Base-by-base conservation (phyloP, 2,113 vertebrate genomes). In the Coturnix japonica region DNA sequence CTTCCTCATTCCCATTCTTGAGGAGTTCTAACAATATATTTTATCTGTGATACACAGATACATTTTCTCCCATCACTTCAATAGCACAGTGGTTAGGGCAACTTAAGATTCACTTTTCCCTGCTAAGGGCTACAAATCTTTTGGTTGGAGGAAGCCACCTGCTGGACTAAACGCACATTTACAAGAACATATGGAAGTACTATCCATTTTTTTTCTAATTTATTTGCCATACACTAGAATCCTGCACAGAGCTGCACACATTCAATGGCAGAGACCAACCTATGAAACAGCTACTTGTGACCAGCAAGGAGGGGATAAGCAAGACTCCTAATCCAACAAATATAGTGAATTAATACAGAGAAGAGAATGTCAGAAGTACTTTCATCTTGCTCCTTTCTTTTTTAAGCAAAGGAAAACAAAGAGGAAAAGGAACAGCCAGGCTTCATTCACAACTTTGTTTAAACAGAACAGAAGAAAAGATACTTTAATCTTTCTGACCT, bases 121-220 rank as follows among this genome's bases (percentile, higher is more conserved):
- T 75, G 35, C 44, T 65, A 49, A 78, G 6, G 44, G 41, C 59
- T 78, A 26, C 54, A 90, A 86, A 85, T 43, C 26, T 31, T 79
- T 72, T 51, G 46, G 54, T 9, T 66, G 26, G 19, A 90, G 86
- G 81, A 76, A 95, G 94, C 94, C 90, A 95, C 17, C 92, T 95
- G 64, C 89, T 95, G 93, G 92, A 91, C 73, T 79, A 59, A 92
- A 79, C 25, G 70, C 1, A 33, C 21, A 86, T 70, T 78, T 72
- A 43, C 33, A 7, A 72, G 0, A 1, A 71, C 33, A 84, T 13
- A 39, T 12, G 47, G 39, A 72, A 79, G 13, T 72, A 51, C 20
- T 44, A 30, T 20, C 92, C 35, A 39, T 5, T 92, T 44, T 43
- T 43, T 5, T 72, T 44, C 20, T 57, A 26, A 66, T 9, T 64